Evolutionary conservation across 2,888 invertebrate genomes (phyloP), one percentile per base, ranked within the genome.

Genomic region (Scotopteryx bipunctaria): DNA sequence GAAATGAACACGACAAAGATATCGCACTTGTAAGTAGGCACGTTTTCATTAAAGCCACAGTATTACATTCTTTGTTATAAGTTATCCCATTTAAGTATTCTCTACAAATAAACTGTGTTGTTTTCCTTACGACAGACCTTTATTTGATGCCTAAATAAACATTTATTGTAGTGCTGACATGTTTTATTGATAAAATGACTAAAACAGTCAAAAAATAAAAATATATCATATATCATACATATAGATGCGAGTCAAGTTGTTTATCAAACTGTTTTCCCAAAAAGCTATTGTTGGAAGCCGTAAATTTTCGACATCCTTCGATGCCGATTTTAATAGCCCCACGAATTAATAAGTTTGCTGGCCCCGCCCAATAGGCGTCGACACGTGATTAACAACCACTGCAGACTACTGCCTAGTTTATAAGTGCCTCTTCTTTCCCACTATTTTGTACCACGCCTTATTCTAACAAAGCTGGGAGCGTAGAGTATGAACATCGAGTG

Each of bases 321-420:
- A 69, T 71, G 76, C 77, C 67, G 75, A 79, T 80, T 83, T 85
- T 82, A 77, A 83, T 85, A 84, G 84, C 81, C 81, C 77, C 66
- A 73, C 69, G 84, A 86, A 87, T 88, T 88, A 89, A 89, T 88
- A 88, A 87, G 80, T 49, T 43, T 64, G 56, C 53, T 71, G 57
- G 83, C 89, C 76, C 72, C 90, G 89, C 90, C 89, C 77, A 66
- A 73, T 81, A 86, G 90, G 90, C 88, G 89, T 86, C 81, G 73
- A 81, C 87, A 71, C 60, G 71, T 85, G 83, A 89, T 88, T 87
- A 87, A 89, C 75, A 76, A 64, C 73, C 69, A 67, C 73, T 74
- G 72, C 72, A 75, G 64, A 69, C 77, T 81, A 83, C 86, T 88
- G 86, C 85, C 82, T 86, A 73, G 69, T 73, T n/a, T 68, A 69